phyloP scores from a whole-genome alignment of 2,113 vertebrate genomes.

The Peucedramus taeniatus region DNA sequence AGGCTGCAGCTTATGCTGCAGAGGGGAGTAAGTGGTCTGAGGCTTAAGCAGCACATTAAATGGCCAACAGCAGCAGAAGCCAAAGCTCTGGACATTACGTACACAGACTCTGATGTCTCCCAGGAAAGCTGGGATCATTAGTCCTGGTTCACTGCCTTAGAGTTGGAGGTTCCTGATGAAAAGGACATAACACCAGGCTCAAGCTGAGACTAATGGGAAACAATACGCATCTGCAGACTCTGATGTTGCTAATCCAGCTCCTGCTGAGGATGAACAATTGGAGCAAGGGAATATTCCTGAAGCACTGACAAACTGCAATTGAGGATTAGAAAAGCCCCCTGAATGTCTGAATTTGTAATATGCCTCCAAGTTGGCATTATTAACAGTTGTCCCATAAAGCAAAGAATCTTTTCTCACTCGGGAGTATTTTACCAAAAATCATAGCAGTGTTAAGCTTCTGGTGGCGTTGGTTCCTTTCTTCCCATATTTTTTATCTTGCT shows the following conservation, averaged over 20 bases:
- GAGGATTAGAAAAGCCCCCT: slow-evolving; percentile 54
- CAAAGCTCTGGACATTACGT: slow-evolving; percentile 23
- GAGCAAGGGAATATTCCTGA: slow-evolving; percentile 50
- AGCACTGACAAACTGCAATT: slow-evolving; percentile 49
- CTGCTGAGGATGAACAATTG: slow-evolving; percentile 60
- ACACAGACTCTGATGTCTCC: slow-evolving; percentile 39
- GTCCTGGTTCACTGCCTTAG: slow-evolving; percentile 62
- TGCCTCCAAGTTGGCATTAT: not conserved
- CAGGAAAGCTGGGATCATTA: slow-evolving; percentile 67
- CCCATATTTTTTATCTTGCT: not conserved
- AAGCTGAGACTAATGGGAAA: slow-evolving; percentile 66
- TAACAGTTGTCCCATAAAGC: slow-evolving; percentile 1
- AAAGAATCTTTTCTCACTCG: not conserved
- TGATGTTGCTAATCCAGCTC: slow-evolving; percentile 65
- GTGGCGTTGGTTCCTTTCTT: not conserved
- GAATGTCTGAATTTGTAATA: slow-evolving; percentile 53
- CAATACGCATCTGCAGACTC: slow-evolving; percentile 65
- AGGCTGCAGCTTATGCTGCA: not conserved
- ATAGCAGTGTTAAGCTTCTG: not conserved
- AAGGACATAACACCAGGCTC: slow-evolving; percentile 58
- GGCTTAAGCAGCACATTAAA: slow-evolving; percentile 41
- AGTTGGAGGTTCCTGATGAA: slow-evolving; percentile 57
- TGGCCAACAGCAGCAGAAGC: slow-evolving; percentile 7
- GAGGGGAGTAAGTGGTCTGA: slow-evolving; percentile 12
- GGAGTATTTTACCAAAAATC: not conserved